Base-by-base conservation (phyloP, 2,797 vertebrate species). In the Myotis pilosus region DNA sequence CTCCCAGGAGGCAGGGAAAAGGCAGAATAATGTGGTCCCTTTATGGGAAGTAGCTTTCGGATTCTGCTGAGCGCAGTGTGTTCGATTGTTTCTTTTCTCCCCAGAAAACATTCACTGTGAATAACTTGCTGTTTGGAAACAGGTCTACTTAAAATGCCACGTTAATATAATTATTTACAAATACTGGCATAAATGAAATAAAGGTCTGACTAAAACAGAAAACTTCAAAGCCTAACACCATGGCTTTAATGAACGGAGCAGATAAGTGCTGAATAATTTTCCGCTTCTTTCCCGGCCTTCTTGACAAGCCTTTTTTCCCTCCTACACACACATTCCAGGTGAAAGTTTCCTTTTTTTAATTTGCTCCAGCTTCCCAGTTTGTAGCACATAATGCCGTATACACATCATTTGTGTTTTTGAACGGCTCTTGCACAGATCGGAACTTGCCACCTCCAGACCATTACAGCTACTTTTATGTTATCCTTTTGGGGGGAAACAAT, bases 151-250 rank as follows among this genome's bases (percentile, higher is more conserved):
- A 97, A 98, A 97, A 97, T 95, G 94, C 97, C 97, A 88, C 92
- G 57, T 97, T 97, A 97, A 93, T 95, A 87, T 81, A 75, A 98
- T 98, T 98, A 98, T 98, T 98, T 98, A 98, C 96, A 98, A 98
- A 97, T 94, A 95, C 82, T 93, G 96, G 96, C 95, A 97, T 81
- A 95, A 94, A 95, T 95, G 94, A 97, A 98, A 97, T 75, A 55
- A 96, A 96, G 83, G 95, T 95, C 96, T 96, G 86, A 97, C 95
- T 97, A 44, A 93, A 96, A 94, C 66, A 66, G 62, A 95, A 96
- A 81, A 96, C 88, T 83, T 96, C 74, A 76, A 60, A 96, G 95
- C 62, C 78, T 96, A 94, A 95, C 87, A 89, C 87, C 85, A 89
- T 38, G 83, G 95, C 94, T 97, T 94, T 97, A 96, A 98, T 53